A percentile compares a stretch with the other conserved stretches of the same genome.
phyloP scores from a whole-genome alignment of 2,113 vertebrate genomes.

The Elachura formosa region DNA sequence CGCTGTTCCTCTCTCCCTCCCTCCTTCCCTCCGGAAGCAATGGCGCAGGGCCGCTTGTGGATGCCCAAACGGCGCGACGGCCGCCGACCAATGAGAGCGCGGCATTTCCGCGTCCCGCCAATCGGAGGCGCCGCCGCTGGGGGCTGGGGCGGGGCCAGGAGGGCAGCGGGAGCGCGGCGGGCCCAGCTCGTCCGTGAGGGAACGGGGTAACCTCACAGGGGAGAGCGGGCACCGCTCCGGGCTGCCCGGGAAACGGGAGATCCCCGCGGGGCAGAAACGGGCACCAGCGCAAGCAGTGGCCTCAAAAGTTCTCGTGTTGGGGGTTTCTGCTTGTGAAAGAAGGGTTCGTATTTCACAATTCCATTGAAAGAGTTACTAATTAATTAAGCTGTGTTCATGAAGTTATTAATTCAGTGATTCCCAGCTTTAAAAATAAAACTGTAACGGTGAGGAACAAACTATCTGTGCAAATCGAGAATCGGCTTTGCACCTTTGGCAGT shows the following conservation, averaged over 20 bases:
- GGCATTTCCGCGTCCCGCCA: fast-evolving
- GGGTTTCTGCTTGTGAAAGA: background rate
- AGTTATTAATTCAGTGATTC: background rate
- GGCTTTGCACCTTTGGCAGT: fast-evolving
- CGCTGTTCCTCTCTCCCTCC: fast-evolving
- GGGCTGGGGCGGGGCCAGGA: background rate
- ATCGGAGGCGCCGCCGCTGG: background rate
- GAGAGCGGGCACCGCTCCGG: fast-evolving
- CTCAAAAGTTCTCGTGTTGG: fast-evolving
- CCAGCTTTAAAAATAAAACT: background rate
- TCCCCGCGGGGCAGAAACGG: fast-evolving
- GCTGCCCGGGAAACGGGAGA: no score
- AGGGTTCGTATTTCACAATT: fast-evolving
- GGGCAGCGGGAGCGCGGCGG: background rate
- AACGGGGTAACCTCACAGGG: no score
- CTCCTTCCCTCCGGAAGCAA: background rate
- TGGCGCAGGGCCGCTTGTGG: fast-evolving
- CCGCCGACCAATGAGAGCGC: background rate
- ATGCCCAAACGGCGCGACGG: background rate
- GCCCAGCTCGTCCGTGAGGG: fast-evolving
- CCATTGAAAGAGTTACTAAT: background rate
- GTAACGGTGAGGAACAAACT: background rate
- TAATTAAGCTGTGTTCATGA: background rate
- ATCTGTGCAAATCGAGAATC: background rate
- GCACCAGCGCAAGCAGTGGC: fast-evolving